These are phyloP conservation scores for Ostrea edulis DNA, from an alignment of 1,140 invertebrate genomes.

Conservation along the genomic window DNA sequence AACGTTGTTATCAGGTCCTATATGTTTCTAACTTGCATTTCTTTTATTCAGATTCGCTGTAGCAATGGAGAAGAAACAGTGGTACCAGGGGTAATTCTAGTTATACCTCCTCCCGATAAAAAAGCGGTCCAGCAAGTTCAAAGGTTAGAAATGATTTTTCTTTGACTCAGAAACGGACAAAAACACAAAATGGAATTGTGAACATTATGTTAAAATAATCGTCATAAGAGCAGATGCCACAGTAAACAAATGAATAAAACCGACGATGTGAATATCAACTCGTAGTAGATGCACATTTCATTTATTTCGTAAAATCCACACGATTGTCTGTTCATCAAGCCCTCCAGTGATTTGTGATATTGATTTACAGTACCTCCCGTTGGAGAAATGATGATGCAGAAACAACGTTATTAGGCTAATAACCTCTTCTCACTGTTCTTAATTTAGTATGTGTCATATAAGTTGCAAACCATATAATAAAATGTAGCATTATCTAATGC, in stretches of 20 bases:
- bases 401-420: background rate
- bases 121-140: conserved; percentile 66
- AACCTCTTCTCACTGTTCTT: background rate
- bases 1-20: background rate
- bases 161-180: background rate
- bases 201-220: background rate
- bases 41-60: conserved; percentile 3
- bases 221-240: background rate
- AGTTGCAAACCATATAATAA: background rate
- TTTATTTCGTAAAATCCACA: background rate
- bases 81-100: conserved; percentile 71
- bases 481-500: no score
- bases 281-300: background rate
- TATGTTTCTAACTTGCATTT: background rate
- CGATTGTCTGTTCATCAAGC: background rate
- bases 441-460: background rate
- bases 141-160: conserved; percentile 59
- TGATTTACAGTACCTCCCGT: background rate
- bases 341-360: background rate
- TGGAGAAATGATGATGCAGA: background rate
- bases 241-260: background rate
- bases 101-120: conserved; percentile 73
- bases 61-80: conserved; percentile 67
- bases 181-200: background rate
- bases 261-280: background rate